A percentile compares a stretch with the other conserved stretches of the same genome.
phyloP scores from a whole-genome alignment of 1,140 invertebrate genomes.

The Hyles euphorbiae region DNA sequence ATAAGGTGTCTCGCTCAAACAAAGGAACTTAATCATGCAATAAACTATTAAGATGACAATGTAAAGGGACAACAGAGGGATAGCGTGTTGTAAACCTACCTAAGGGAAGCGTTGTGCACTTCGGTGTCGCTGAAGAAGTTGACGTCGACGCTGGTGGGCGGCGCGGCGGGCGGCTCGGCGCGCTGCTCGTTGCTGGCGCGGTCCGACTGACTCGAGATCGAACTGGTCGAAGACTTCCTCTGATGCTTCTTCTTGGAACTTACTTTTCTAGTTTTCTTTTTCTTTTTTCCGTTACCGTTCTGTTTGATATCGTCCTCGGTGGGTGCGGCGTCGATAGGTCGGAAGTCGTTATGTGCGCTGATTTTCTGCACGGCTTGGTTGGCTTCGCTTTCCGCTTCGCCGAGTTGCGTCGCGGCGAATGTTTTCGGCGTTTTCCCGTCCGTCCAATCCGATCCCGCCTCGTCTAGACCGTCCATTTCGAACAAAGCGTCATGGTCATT shows the following conservation, averaged over 20 bases:
- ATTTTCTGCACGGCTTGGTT: constrained; percentile 71
- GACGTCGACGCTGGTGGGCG: constrained; percentile 48
- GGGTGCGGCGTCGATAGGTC: constrained; percentile 73
- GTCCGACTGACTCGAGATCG: constrained; percentile 71
- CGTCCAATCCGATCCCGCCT: constrained; percentile 44
- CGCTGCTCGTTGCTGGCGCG: constrained; percentile 55
- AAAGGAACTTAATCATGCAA: too few species aligned
- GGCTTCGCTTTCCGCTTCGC: constrained; percentile 59
- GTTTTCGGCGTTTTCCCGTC: constrained; percentile 58
- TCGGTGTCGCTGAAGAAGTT: constrained; percentile 94
- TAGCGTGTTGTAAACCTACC: constrained; percentile 71
- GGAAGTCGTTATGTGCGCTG: constrained; percentile 78
- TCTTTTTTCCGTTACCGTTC: constrained; percentile 77
- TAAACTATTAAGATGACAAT: too few species aligned
- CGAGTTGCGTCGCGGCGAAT: constrained; percentile 64
- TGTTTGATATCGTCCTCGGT: constrained; percentile 59
- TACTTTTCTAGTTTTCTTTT: constrained; percentile 87
- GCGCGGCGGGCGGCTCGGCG: constrained; percentile 38
- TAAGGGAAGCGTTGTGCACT: constrained; percentile 78
- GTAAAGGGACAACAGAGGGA: too few species aligned
- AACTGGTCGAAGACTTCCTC: constrained; percentile 80
- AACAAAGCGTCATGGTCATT: constrained; percentile 77
- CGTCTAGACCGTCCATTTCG: constrained; percentile 81
- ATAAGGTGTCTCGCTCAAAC: constrained; percentile 24
- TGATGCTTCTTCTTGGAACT: constrained; percentile 85